These are phyloP conservation scores for Calvadosia cruxmelitensis DNA, from an alignment of 30 jellyfish, hydroid and myxozoan species.

Conservation along the genomic window DNA sequence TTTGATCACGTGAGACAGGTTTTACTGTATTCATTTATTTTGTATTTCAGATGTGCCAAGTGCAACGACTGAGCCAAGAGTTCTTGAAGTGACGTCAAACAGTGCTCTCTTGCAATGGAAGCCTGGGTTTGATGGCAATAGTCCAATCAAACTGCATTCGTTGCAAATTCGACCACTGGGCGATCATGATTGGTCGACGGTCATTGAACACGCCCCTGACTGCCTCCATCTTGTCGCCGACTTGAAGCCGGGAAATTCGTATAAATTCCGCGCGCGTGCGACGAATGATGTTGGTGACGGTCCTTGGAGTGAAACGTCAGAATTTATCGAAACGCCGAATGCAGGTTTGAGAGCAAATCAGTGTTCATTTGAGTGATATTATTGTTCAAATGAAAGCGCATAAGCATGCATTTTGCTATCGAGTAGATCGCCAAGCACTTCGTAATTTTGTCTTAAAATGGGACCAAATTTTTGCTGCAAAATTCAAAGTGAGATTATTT, in stretches of 20 bases:
- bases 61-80: constrained; percentile 71
- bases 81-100: constrained; percentile 67
- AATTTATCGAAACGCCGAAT: constrained; percentile 49
- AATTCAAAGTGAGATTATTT: too few species aligned
- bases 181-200: constrained; percentile 77
- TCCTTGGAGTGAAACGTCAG: constrained; percentile 69
- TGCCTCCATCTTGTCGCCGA: constrained; percentile 70
- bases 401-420: too few species aligned
- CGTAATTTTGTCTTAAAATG: too few species aligned
- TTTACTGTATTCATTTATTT: too few species aligned
- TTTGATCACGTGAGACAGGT: too few species aligned
- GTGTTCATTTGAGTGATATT: too few species aligned
- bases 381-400: too few species aligned
- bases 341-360: constrained; percentile 53
- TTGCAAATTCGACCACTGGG: constrained; percentile 75
- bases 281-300: constrained; percentile 64
- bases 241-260: constrained; percentile 70
- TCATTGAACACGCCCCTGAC: constrained; percentile 52
- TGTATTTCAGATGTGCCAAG: constrained; percentile 62
- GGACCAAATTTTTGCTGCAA: too few species aligned
- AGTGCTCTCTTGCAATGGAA: constrained; percentile 96
- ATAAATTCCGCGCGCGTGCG: constrained; percentile 82
- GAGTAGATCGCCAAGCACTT: too few species aligned
- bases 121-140: constrained; percentile 88
- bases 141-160: constrained; percentile 55